A percentile compares a stretch with the other conserved stretches of the same genome.
phyloP scores from a whole-genome alignment of 2,888 invertebrate species.

The Diarsia rubi region DNA sequence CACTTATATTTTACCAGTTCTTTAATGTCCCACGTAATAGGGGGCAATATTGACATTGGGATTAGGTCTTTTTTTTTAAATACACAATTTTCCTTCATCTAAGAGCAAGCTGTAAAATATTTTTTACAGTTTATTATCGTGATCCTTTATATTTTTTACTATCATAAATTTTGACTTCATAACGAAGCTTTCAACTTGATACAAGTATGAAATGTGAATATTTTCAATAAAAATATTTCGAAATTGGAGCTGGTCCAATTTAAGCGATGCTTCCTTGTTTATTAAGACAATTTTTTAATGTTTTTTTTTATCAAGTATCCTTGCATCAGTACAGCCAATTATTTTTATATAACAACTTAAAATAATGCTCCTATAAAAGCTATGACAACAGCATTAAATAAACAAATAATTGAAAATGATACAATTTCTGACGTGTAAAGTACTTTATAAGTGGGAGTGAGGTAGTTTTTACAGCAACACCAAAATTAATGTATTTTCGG shows the following conservation, averaged over 20 bases:
- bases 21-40: too few relatives aligned
- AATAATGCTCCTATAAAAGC: too few relatives aligned
- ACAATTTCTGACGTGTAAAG: background rate
- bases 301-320: background rate
- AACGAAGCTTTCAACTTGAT: conserved; percentile 13
- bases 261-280: background rate
- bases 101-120: background rate
- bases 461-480: too few relatives aligned
- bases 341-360: too few relatives aligned
- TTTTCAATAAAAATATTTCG: conserved; percentile 18
- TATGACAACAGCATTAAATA: background rate
- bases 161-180: background rate
- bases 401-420: background rate
- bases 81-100: background rate
- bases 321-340: too few relatives aligned
- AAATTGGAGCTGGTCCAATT: conserved; percentile 33
- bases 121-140: background rate
- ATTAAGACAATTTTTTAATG: background rate
- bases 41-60: background rate
- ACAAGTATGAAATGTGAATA: conserved; percentile 8
- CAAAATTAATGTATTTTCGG: too few relatives aligned
- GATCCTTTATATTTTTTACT: background rate
- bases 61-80: background rate
- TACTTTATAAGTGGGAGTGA: too few relatives aligned
- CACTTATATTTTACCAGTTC: too few relatives aligned